Conservation (phyloP, 2,113 vertebrate species). For the Agapornis roseicollis region DNA sequence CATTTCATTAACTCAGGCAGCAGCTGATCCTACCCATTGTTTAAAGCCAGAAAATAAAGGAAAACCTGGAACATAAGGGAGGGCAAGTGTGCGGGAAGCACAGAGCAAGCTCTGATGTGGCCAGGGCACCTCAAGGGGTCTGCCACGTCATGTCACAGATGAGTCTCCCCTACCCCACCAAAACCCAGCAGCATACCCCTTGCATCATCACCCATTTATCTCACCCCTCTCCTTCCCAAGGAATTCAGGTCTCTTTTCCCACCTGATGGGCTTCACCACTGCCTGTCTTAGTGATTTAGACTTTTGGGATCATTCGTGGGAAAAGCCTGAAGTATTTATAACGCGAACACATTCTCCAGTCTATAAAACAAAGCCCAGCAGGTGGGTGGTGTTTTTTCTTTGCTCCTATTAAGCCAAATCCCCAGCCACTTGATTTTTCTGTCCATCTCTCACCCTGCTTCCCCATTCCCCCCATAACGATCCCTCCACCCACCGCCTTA, state of each 20-base stretch:
- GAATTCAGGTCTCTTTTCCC: neutral
- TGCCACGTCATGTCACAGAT: neutral
- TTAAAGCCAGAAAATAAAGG: neutral
- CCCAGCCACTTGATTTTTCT: neutral
- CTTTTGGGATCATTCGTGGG: neutral
- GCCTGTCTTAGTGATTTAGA: neutral
- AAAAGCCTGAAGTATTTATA: neutral
- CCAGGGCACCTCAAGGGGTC: neutral
- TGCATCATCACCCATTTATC: neutral
- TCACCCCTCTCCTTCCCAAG: neutral
- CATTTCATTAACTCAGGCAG: neutral
- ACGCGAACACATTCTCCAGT: neutral
- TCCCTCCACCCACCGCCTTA: neutral
- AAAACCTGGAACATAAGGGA: fast-evolving
- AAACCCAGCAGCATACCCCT: neutral
- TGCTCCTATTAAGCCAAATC: neutral
- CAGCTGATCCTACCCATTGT: neutral
- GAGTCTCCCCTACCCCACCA: neutral
- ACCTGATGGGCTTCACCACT: neutral
- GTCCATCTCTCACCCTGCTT: neutral
- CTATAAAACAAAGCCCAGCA: neutral
- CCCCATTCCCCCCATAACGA: neutral
- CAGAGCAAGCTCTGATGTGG: fast-evolving
- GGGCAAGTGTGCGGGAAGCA: neutral
- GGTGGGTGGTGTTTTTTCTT: neutral